phyloP scores from a whole-genome alignment of 37 sponge, comb jelly and placozoan genomes.

The Diacarnus erythraeanus region DNA sequence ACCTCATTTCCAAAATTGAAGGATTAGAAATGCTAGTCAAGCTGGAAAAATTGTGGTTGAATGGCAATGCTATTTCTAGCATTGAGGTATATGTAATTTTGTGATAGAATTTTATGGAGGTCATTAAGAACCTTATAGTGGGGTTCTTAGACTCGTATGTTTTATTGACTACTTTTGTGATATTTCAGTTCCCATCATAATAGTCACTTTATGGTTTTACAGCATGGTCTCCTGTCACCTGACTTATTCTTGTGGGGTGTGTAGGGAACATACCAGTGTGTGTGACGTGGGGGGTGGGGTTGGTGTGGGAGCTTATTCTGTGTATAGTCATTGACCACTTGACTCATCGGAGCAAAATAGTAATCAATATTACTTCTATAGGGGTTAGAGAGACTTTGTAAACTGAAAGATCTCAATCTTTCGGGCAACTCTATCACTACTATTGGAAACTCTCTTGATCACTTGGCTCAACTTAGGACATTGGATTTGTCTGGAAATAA shows the following conservation, averaged over 20 bases:
- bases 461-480: conserved; percentile 32
- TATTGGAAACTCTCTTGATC: conserved; percentile 56
- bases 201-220: no score
- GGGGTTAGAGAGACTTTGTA: conserved; percentile 42
- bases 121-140: no score
- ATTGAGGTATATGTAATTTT: conserved; percentile 41
- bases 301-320: no score
- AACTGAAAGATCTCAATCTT: conserved; percentile 75
- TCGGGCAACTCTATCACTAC: conserved; percentile 63
- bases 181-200: no score
- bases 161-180: no score
- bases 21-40: conserved; percentile 54
- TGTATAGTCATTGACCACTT: no score
- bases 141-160: no score
- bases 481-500: conserved; percentile 81
- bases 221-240: no score
- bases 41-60: conserved; percentile 80
- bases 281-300: no score
- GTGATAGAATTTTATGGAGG: neutral
- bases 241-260: no score
- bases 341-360: no score
- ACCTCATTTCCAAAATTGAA: conserved; percentile 71
- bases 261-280: no score
- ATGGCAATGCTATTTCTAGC: conserved; percentile 65
- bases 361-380: neutral